Evolutionary conservation across 2,888 invertebrate species (phyloP), one percentile per base, ranked within the genome.

Genomic region (Megalurothrips usitatus): DNA sequence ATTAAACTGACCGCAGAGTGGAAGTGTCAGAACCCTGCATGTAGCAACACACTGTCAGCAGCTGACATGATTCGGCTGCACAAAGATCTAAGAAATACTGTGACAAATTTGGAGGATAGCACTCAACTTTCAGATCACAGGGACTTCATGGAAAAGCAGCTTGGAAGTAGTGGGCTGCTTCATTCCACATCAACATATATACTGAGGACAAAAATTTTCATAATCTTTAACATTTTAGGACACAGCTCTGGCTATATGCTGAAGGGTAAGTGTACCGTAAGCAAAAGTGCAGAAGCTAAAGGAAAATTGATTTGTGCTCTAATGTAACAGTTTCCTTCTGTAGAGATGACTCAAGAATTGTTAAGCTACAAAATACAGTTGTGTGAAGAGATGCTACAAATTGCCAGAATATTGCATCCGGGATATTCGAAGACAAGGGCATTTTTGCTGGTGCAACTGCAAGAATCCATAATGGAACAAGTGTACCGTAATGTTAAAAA

Each of bases 391-490:
- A 87, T 94, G 8, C 84, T 94, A n/a, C 89, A 91, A 79, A 84
- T 93, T 75, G 90, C 92, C 17, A 90, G 92, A 79, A 87, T 90
- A 28, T 85, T 94, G 80, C 92, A 92, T 82, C 92, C 92, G 2
- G 93, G 93, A 4, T 89, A 88, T 87, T 89, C 92, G 1, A 88
- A 89, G 83, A 91, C 92, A 84, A 88, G 92, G 12, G 93, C 92
- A 0, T 89, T 90, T 8, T 86, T 94, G 23, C 86, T 93, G 0
- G 87, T 92, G 63, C 93, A 93, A 82, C 86, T 93, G 23, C 92
- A 93, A 85, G 90, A 91, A 78, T 90, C 91, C 0, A 87, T 92
- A 86, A 90, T 90, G 0, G 87, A 90, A 47, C 89, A 91, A 84
- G 89, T 91, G 0, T 90, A 91, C 84, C 87, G 89, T 52, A 89